Evolutionary conservation across 2,888 invertebrate species (phyloP), one percentile per base, ranked within the genome.

Genomic region (Heliconius sara): DNA sequence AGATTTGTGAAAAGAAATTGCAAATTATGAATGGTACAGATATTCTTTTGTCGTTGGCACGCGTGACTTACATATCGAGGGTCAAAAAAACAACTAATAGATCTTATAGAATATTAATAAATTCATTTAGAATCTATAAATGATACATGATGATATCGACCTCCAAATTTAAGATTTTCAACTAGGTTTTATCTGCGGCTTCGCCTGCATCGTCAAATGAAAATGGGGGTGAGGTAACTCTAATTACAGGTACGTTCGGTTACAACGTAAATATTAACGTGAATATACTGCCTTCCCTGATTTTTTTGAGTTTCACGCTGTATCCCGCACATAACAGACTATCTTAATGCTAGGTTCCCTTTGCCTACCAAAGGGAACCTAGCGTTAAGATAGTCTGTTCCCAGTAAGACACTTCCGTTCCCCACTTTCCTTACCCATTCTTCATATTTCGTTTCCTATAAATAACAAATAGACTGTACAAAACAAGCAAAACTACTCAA

Each of bases 31-130:
- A 70, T 43, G 70, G 25, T 70, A 43, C 16, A 43, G 43, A 70
- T 70, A 43, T 47, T 25, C 25, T 70, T 70, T 70, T 70, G 43
- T 70, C 25, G 25, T 39, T 39, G 19, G 70, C 25, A 70, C 25
- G 43, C 70, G 70, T 70, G 70, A 70, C 70, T 70, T n/a, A n/a
- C 68, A 39, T 68, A 70, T 70, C 25, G 70, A 43, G 25, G 16
- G 43, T 65, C 2, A 25, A 25, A 63, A 57, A 68, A 30, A 68
- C 22, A 68, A 68, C 34, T 39, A 68, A 68, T 68, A 60, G n/a
- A 60, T n/a, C n/a, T n/a, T 60, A 60, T 60, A 60, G n/a, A n/a
- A n/a, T 60, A 60, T 22, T 60, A 22, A 60, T 60, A 60, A 60
- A 60, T 60, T 60, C n/a, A 60, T 60, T 60, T 60, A 60, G n/a